Conservation (phyloP, 2,888 invertebrate genomes). For the Macropis europaea region DNA sequence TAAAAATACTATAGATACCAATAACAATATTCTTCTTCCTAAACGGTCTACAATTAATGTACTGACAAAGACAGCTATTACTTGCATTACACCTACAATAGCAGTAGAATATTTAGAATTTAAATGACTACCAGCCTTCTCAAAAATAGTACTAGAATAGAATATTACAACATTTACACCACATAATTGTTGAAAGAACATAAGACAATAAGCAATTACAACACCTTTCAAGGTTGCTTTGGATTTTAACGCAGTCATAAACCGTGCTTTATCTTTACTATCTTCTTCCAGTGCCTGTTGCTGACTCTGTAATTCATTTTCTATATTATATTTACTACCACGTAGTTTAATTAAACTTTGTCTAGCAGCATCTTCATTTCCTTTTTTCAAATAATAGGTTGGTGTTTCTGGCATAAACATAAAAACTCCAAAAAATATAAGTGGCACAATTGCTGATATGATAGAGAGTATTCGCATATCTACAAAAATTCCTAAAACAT, state of each 20-base stretch:
- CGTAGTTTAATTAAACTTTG: conserved; percentile 87
- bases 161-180: conserved; percentile 93
- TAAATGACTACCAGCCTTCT: conserved; percentile 83
- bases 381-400: conserved; percentile 85
- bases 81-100: conserved; percentile 91
- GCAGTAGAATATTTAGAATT: conserved; percentile 85
- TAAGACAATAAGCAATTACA: conserved; percentile 87
- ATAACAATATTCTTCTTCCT: conserved; percentile 88
- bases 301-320: conserved; percentile 84
- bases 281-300: conserved; percentile 82
- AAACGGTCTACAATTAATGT: conserved; percentile 89
- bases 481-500: conserved; percentile 85
- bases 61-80: conserved; percentile 87
- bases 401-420: conserved; percentile 95
- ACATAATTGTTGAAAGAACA: conserved; percentile 94
- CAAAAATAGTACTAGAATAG: conserved; percentile 88
- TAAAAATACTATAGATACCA: conserved; percentile 87
- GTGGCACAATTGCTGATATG: conserved; percentile 84
- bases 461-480: conserved; percentile 84
- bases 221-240: conserved; percentile 85
- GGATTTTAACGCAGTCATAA: conserved; percentile 82
- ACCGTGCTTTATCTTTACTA: conserved; percentile 82
- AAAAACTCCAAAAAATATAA: conserved; percentile 86
- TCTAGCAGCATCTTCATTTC: conserved; percentile 84
- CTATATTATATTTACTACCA: conserved; percentile 86